Base-by-base conservation (phyloP, 2,797 vertebrate genomes). In the Sparidentex hasta region DNA sequence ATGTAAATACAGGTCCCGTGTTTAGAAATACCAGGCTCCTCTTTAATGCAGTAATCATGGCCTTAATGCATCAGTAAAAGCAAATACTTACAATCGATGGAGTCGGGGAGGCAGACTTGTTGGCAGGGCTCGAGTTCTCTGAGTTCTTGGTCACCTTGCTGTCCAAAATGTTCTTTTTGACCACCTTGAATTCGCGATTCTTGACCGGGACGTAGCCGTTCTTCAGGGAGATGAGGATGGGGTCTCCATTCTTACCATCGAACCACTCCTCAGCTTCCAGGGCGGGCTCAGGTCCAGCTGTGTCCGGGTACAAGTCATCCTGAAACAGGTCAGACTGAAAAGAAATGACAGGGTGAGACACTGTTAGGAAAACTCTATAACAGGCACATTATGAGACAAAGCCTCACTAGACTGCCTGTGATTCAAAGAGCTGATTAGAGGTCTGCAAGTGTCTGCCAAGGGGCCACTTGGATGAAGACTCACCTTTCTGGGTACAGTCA, bases 401-500 rank as follows among this genome's bases (percentile, higher is more conserved):
- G 41, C 11, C 20, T 55, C 21, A 64, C 23, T 20, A 5, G 11
- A 11, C 54, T 51, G 54, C 17, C 33, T n/a, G 67, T 50, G 46
- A 65, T 68, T 79, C 3, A 78, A 69, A 21, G 23, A 33, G 46
- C 16, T 41, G 16, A 61, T 8, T 21, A 65, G 8, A 66, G 18
- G 48, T 29, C 33, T 50, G 38, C 48, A n/a, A 43, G 11, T 17
- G 8, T 13, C 13, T 68, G 33, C 1, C n/a, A 51, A 65, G 29
- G 46, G 20, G 48, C 11, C 1, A 27, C 21, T 64, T 33, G 5
- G 25, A 58, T 7, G 33, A 78, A 59, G n/a, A 75, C 96, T 96
- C 90, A 98, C 98, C 96, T 99, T 99, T 85, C 98, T 96, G 52
- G 98, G 98, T 76, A 99, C 98, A 1, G 98, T 99, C 98, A 99